Evolutionary conservation across 2,797 vertebrate species (phyloP), one percentile per base, ranked within the genome.

Genomic region (Amblyraja radiata): DNA sequence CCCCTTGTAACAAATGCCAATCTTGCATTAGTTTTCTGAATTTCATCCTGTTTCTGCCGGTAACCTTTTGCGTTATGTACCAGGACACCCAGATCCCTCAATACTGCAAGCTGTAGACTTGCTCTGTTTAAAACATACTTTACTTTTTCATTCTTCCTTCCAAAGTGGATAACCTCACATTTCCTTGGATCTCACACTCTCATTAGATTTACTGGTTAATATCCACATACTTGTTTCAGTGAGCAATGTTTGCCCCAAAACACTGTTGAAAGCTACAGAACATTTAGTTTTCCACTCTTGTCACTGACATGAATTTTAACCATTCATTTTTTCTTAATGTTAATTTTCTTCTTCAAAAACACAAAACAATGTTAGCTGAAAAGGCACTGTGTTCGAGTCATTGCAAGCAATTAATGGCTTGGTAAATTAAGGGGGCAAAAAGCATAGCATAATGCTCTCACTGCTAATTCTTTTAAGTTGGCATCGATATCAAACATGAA

Each of bases 261-360:
- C 23, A 68, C n/a, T 88, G 7, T 32, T 10, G 21, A n/a, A 9
- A 68, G n/a, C 61, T 18, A 36, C 61, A 88, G 28, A 65, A 88
- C 13, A 88, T 88, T 88, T 68, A 68, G 84, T 32, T 68, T 36
- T 36, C 14, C n/a, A 32, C 68, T 68, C 21, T 88, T 10, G 18
- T 10, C 13, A 32, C 63, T 10, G 61, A 68, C 16, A 65, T 84
- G 61, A 58, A 84, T n/a, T 84, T 84, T 18, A 88, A 68, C n/a
- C n/a, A 36, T 88, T 88, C 63, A 68, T 88, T 2, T 68, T 46
- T 32, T n/a, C 61, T 88, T 88, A n/a, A 16, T 61, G 46, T 86
- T 61, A 86, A n/a, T 88, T 88, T 88, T 88, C 84, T 68, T 88
- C n/a, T 18, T 14, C 9, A 88, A 88, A 68, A 88, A 88, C 84